phyloP scores from a whole-genome alignment of 2,797 vertebrate species.

The Siniperca obscura region DNA sequence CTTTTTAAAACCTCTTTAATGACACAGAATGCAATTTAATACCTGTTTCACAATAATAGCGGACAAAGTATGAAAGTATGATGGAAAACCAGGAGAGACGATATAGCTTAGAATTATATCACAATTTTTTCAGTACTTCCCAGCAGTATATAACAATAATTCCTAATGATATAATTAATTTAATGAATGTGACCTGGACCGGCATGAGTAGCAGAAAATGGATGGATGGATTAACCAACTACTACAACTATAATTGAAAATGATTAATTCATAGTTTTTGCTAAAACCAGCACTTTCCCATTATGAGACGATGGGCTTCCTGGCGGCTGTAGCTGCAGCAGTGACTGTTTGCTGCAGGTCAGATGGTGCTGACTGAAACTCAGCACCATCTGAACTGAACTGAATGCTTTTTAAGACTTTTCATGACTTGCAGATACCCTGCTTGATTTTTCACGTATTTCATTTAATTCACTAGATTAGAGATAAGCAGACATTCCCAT shows the following conservation, averaged over 20 bases:
- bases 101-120: neutral
- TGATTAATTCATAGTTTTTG: neutral
- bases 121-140: neutral
- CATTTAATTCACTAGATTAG: neutral
- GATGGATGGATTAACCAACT: constrained; percentile 3
- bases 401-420: neutral
- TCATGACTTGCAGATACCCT: neutral
- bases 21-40: constrained; percentile 2
- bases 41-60: neutral
- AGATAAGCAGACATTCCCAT: neutral
- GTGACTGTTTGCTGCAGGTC: neutral
- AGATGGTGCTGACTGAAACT: neutral
- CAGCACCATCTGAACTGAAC: too few species aligned
- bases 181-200: constrained; percentile 1
- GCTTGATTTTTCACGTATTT: neutral
- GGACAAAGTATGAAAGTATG: neutral
- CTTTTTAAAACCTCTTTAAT: neutral
- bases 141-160: neutral
- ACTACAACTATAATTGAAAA: too few species aligned
- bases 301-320: neutral
- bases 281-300: neutral
- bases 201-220: constrained; percentile 4
- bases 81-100: neutral
- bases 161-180: constrained; percentile 18
- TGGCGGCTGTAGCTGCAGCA: neutral